Evolutionary conservation across 2,797 vertebrate species (phyloP), one percentile per base, ranked within the genome.

Genomic region (Amniataba percoides): DNA sequence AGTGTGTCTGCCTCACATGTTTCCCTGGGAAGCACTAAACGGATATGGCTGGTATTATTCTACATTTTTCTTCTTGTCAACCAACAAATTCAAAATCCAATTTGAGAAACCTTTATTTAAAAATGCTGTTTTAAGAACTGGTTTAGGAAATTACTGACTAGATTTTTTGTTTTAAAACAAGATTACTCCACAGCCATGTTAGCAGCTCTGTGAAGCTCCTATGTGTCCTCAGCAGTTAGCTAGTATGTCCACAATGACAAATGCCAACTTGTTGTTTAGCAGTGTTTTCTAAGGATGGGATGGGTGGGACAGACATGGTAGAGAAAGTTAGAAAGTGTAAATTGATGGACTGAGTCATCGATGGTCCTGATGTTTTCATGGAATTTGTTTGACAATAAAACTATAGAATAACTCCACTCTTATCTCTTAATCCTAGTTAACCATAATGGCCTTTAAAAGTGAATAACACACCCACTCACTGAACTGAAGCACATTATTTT

Each of bases 381-480:
- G 48, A 46, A 2, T 70, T 27, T 11, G 15, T 56, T 31, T 66
- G 27, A 78, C 13, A 27, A 19, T 3, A 19, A 27, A 3, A 36
- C 18, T 52, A 10, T 19, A 61, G 13, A 23, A 42, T 36, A 43
- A 58, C 46, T 42, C 43, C 36, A 65, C 18, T 3, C 7, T 36
- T 39, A 40, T 10, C 12, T 53, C 57, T 74, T 25, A 51, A 62
- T 23, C 49, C 1, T 1, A 5, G 1, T 74, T 46, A 69, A 80
- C 21, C 19, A 61, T 14, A 34, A 80, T 57, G 43, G 21, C 51
- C 8, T 63, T 71, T 59, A 65, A 11, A 73, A 71, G n/a, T 77
- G 57, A 82, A 68, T 64, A 70, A 78, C 23, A 8, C 13, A 56
- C 66, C 66, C 49, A 61, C 66, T 78, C 43, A 16, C 21, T 57